Percentiles rank a stretch among this genome's conserved stretches.
These are phyloP conservation scores for Mycogona germanica DNA, from an alignment of 2,888 invertebrate genomes.

Conservation along the genomic window DNA sequence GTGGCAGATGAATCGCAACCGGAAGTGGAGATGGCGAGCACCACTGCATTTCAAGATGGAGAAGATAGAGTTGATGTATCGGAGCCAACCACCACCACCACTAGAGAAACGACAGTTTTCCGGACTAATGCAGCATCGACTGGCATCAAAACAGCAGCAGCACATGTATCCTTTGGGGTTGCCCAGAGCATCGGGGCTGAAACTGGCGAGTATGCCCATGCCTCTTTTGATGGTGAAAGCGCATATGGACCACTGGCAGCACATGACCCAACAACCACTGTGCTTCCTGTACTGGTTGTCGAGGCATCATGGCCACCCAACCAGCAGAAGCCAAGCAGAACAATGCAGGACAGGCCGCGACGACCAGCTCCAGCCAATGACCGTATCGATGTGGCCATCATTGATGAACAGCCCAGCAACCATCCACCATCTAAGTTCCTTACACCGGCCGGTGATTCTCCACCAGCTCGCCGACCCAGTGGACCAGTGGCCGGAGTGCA, in stretches of 20 bases:
- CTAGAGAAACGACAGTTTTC: not conserved
- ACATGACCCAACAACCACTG: not conserved
- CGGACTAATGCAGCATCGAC: not conserved
- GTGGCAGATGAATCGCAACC: no score
- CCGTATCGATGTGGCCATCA: not conserved
- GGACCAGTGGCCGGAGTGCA: constrained; percentile 11
- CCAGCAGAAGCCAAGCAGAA: not conserved
- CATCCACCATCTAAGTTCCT: not conserved
- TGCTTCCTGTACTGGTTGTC: not conserved
- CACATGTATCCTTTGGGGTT: not conserved
- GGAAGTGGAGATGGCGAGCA: no score
- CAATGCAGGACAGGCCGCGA: not conserved
- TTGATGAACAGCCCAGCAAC: not conserved
- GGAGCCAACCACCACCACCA: not conserved
- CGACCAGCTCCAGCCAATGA: not conserved
- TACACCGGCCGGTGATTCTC: no score
- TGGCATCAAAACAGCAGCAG: not conserved
- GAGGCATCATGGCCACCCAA: constrained; percentile 6
- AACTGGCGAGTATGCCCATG: constrained; percentile 13
- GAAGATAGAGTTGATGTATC: not conserved
- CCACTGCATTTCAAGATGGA: no score
- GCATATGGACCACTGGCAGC: no score
- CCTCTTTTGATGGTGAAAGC: no score
- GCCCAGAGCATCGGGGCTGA: not conserved
- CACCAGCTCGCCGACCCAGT: not conserved